phyloP scores from a whole-genome alignment of 2,797 vertebrate genomes.

The Falco concolor region DNA sequence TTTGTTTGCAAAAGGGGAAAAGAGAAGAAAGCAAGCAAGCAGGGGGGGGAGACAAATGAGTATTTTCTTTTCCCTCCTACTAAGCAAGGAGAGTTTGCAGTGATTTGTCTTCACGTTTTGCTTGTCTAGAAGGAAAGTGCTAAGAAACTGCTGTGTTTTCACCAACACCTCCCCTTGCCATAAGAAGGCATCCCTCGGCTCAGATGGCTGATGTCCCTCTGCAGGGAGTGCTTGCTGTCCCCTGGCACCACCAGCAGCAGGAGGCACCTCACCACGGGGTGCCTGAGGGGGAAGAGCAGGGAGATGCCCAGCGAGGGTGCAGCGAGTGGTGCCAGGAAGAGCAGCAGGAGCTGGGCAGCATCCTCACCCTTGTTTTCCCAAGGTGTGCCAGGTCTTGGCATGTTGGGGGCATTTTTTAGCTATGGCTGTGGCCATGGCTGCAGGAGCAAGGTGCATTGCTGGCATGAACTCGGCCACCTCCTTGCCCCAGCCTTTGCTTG shows the following conservation, averaged over 20 bases:
- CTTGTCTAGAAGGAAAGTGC: background rate
- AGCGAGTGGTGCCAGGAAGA: too few species aligned
- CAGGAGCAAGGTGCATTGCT: background rate
- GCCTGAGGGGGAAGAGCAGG: rapidly evolving
- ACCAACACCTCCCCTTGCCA: background rate
- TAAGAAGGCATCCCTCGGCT: background rate
- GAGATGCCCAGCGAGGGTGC: background rate
- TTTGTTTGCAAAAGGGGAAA: background rate
- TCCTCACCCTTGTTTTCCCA: background rate
- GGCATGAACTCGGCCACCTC: background rate
- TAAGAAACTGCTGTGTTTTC: background rate
- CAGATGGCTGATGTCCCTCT: background rate
- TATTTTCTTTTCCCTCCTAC: background rate
- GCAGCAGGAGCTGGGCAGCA: background rate
- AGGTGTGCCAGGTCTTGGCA: background rate
- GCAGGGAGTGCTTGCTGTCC: background rate
- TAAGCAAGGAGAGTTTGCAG: background rate
- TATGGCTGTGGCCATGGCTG: background rate
- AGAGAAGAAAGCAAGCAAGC: too few species aligned
- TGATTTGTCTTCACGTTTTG: background rate
- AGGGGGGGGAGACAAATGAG: background rate
- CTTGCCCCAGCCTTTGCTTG: background rate
- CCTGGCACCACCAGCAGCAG: background rate
- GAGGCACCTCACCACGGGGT: rapidly evolving
- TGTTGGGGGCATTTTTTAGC: background rate